Evolutionary conservation across 2,797 vertebrate genomes (phyloP).

Genomic region (Enteromius treurensis): DNA sequence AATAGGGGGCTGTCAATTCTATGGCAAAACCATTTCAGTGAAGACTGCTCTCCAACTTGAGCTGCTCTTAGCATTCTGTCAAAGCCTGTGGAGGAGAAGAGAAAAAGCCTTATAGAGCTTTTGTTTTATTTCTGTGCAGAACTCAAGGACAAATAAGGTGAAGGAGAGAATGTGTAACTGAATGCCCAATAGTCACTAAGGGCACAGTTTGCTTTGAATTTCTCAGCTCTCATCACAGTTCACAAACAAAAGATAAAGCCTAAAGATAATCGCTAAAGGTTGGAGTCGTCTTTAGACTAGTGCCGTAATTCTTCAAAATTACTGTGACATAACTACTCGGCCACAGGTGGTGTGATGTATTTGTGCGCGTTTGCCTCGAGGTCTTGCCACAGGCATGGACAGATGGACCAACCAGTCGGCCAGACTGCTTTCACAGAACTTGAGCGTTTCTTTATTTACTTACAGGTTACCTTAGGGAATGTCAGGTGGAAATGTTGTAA

Average conservation of each 20-base stretch:
- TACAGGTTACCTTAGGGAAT: slow-evolving; percentile 9
- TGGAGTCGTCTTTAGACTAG: not conserved
- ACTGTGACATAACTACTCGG: not conserved
- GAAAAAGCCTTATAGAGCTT: not conserved
- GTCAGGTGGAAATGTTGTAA: not conserved
- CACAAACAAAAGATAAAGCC: slow-evolving; percentile 5
- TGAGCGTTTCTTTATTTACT: not conserved
- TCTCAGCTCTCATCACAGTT: not conserved
- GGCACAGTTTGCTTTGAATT: not conserved
- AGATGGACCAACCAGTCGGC: slow-evolving; percentile 9
- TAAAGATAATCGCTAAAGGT: not conserved
- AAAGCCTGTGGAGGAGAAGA: not conserved
- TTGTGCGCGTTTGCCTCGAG: slow-evolving; percentile 34
- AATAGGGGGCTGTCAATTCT: slow-evolving; percentile 18
- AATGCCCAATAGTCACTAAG: not conserved
- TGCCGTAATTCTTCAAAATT: not conserved
- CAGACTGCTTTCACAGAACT: slow-evolving; percentile 8
- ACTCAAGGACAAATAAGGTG: slow-evolving; percentile 6
- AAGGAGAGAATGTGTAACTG: not conserved
- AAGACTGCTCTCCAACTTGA: slow-evolving; percentile 20
- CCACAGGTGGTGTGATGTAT: slow-evolving; percentile 5
- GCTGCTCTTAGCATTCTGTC: slow-evolving; percentile 34
- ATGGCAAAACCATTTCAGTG: not conserved
- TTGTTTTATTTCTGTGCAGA: slow-evolving; percentile 25
- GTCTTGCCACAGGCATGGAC: slow-evolving; percentile 38